phyloP scores from a whole-genome alignment of 2,113 vertebrate species.

The Sarotherodon lohbergeri region DNA sequence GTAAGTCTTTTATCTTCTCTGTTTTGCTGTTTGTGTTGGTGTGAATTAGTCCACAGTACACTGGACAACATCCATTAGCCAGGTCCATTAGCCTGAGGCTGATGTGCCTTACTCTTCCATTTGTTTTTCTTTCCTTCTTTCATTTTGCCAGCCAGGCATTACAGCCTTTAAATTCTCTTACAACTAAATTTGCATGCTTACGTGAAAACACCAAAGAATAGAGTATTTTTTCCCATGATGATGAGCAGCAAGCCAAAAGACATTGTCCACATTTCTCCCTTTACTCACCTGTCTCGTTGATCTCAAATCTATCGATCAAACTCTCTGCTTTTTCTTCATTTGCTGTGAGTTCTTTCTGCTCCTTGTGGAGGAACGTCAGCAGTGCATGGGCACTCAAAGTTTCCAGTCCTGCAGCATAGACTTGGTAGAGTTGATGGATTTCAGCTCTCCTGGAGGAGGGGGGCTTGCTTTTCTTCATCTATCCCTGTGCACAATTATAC shows the following conservation, averaged over 20 bases:
- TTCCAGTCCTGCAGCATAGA: conserved; percentile 2
- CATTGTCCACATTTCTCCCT: not conserved
- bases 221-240: not conserved
- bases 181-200: not conserved
- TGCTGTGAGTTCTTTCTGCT: conserved; percentile 55
- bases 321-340: conserved; percentile 21
- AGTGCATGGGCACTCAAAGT: conserved; percentile 23
- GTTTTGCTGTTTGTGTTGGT: not conserved
- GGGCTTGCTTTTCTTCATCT: conserved; percentile 34
- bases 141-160: not conserved
- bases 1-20: not conserved
- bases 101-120: not conserved
- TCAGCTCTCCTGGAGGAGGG: conserved; percentile 45
- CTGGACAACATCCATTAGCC: conserved; percentile 10
- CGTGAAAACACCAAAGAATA: not conserved
- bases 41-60: not conserved
- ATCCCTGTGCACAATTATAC: conserved; percentile 8
- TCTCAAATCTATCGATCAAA: conserved; percentile 67
- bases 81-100: not conserved
- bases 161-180: not conserved
- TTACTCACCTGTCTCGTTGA: conserved; percentile 56
- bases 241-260: not conserved
- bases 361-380: conserved; percentile 52
- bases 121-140: conserved; percentile 5
- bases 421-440: conserved; percentile 47